These are phyloP conservation scores for Candoia aspera DNA, from an alignment of 2,113 vertebrate genomes.

Conservation along the genomic window DNA sequence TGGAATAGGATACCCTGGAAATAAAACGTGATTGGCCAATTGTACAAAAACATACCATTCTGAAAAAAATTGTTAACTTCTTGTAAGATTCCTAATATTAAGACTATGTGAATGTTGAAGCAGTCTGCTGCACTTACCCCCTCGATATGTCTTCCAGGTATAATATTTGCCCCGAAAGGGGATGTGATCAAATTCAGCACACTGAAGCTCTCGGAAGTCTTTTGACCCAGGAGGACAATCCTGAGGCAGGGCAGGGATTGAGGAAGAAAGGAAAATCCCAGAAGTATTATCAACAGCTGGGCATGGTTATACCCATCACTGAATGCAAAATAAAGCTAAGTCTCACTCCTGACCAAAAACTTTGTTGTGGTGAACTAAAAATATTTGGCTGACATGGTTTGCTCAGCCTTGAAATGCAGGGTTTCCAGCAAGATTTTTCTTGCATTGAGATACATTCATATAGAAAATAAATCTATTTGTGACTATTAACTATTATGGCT, in stretches of 20 bases:
- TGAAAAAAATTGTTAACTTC: neutral
- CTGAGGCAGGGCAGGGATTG: constrained; percentile 60
- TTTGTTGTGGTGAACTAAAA: neutral
- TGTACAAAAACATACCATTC: neutral
- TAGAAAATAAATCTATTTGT: neutral
- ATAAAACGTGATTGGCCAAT: neutral
- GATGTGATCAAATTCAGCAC: constrained; percentile 89
- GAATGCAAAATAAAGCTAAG: too few species aligned
- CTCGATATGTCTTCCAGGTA: constrained; percentile 94
- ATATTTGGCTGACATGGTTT: neutral
- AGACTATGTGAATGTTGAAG: neutral
- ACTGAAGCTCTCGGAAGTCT: constrained; percentile 95
- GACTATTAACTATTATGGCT: too few species aligned
- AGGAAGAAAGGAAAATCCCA: neutral
- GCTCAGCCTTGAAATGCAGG: neutral
- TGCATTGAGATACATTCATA: neutral
- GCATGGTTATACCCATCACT: too few species aligned
- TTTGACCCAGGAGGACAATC: constrained; percentile 89
- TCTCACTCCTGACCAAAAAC: neutral
- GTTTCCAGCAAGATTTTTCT: neutral
- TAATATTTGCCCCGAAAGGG: constrained; percentile 97
- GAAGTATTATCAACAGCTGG: neutral
- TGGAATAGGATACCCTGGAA: neutral
- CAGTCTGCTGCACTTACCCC: constrained; percentile 77
- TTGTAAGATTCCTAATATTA: neutral